Evolutionary conservation across 2,797 vertebrate species (phyloP), one percentile per base, ranked within the genome.

Genomic region (Dermochelys coriacea): DNA sequence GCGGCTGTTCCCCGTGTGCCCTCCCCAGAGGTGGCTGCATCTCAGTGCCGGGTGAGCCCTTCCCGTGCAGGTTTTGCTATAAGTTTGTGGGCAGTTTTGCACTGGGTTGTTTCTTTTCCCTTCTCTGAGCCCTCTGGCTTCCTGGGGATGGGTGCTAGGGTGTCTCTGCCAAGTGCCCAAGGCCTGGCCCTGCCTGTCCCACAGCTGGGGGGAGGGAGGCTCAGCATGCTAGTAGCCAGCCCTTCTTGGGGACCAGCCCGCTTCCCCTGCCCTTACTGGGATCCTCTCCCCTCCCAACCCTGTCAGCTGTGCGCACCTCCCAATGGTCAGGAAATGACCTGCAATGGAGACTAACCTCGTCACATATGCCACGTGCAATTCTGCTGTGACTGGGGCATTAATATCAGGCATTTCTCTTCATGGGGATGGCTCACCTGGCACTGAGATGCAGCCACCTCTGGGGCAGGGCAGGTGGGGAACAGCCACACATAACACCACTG

Each of bases 321-420:
- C 55, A 5, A 5, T 12, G 3, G 37, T 31, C 75, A 49, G 5
- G 12, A 7, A 27, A 49, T 27, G 45, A 14, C 12, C 47, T 49
- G 75, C 34, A 29, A 7, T 5, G 3, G 47, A 49, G 75, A 49
- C 31, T 8, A 8, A 18, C 31, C 34, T 64, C 34, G 18, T 34
- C 34, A 37, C 34, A 10, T 18, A 8, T n/a, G 34, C 59, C 6
- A 4, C 6, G 14, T 16, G 29, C 59, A 34, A 61, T 61, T 61
- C 59, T 7, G 8, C 34, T 64, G 75, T 45, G 75, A 49, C 61
- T 34, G n/a, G 34, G 34, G 55, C 52, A 54, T 54, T 34, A 34
- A 34, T 8, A n/a, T 9, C 1, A 0, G 16, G 41, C 45, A 47
- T 49, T 25, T 27, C 25, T 2, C 3, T 12, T 31, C 11, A 23